Evolutionary conservation across 2,113 vertebrate genomes (phyloP), one percentile per base, ranked within the genome.

Genomic region (Cervus canadensis): DNA sequence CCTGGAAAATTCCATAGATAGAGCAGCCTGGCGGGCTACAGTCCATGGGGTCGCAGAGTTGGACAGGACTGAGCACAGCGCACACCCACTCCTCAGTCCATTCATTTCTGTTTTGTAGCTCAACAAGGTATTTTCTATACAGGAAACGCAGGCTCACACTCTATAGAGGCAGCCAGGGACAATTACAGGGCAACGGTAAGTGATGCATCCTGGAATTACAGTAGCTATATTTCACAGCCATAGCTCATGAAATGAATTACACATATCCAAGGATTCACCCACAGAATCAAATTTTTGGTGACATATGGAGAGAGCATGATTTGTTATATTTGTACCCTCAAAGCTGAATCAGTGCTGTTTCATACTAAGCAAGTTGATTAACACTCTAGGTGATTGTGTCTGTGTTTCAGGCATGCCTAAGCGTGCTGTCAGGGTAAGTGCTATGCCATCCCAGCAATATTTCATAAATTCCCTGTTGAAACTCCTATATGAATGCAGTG

Each of bases 151-250:
- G 28, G 1, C 2, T 62, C n/a, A 15, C 2, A 7, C 85, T 82
- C 54, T 60, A 19, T 8, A 54, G 87, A 59, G 48, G 54, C 45
- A n/a, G 10, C 50, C 2, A 85, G 74, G 2, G 14, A 43, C 15
- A 21, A 9, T 30, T 4, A 15, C 4, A 56, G 25, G 48, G 16
- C 2, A 45, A 21, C 8, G 23, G 40, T 30, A 7, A 28, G 16
- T 0, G 40, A 16, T 48, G 16, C 50, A 45, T 59, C 36, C 26
- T 2, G 2, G 6, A 45, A 30, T 7, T 9, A 9, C 7, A 30
- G 59, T 2, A 28, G n/a, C 26, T 45, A 2, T 3, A 7, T 1
- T n/a, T 33, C 56, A 21, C 0, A 8, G 6, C 23, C 60, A 12
- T 13, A 6, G 9, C 2, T 87, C 25, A 7, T 3, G 17, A 28